phyloP scores from a whole-genome alignment of 2,888 invertebrate species.

The Hypselothyrea guttata region DNA sequence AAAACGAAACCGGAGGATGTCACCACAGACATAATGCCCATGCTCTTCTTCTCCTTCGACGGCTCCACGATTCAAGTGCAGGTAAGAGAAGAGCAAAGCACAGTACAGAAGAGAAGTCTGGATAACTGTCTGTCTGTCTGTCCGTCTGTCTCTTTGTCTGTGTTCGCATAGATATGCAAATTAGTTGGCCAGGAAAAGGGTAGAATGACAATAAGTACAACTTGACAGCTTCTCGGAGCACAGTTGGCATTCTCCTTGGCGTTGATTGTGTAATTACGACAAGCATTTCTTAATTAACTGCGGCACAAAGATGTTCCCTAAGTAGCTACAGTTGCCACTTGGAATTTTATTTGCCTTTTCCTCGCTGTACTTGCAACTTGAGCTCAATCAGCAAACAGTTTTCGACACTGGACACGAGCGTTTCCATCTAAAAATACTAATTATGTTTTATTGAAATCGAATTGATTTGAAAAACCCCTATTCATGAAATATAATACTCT shows the following conservation, averaged over 20 bases:
- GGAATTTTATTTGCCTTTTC: conserved; percentile 47
- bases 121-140: neutral
- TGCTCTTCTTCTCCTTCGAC: conserved; percentile 93
- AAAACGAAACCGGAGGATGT: conserved; percentile 92
- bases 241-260: conserved; percentile 49
- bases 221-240: conserved; percentile 52
- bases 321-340: conserved; percentile 53
- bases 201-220: conserved; percentile 17
- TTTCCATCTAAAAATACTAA: neutral
- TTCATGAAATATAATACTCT: neutral
- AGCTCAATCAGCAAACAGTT: conserved; percentile 28
- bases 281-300: conserved; percentile 73
- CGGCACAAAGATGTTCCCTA: conserved; percentile 44
- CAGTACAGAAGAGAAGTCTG: no score
- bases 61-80: conserved; percentile 94
- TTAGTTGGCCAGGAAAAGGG: conserved; percentile 23
- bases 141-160: conserved; percentile 14
- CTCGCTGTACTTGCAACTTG: conserved; percentile 21
- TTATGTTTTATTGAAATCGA: neutral
- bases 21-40: conserved; percentile 91
- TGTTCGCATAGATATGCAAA: conserved; percentile 58
- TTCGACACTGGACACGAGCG: no score
- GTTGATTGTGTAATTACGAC: conserved; percentile 70
- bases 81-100: conserved; percentile 84
- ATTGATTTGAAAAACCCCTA: neutral